These are phyloP conservation scores for Agrochola circellaris DNA, from an alignment of 2,888 invertebrate genomes.

Conservation along the genomic window DNA sequence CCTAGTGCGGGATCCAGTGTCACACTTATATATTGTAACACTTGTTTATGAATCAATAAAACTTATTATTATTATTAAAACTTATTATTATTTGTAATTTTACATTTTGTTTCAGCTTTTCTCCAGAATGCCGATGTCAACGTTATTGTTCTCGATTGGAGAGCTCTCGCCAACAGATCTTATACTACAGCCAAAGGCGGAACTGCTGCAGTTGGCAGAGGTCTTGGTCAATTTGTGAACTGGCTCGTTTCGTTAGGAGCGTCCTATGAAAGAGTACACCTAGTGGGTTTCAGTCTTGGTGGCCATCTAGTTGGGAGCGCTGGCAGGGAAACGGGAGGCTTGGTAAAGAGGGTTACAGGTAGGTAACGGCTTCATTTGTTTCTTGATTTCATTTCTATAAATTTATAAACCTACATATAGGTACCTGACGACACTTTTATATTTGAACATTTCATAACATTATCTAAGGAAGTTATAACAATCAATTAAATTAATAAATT, in stretches of 20 bases:
- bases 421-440: background rate
- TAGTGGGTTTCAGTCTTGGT: slow-evolving; percentile 87
- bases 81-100: too few relatives aligned
- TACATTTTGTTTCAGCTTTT: slow-evolving; percentile 73
- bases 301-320: slow-evolving; percentile 84
- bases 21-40: too few relatives aligned
- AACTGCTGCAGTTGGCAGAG: slow-evolving; percentile 73
- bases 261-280: slow-evolving; percentile 77
- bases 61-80: too few relatives aligned
- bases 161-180: slow-evolving; percentile 75
- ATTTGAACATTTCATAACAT: background rate
- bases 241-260: slow-evolving; percentile 75
- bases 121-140: slow-evolving; percentile 78
- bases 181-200: slow-evolving; percentile 80
- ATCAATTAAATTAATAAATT: background rate
- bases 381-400: background rate
- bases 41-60: too few relatives aligned
- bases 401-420: background rate
- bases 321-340: slow-evolving; percentile 75
- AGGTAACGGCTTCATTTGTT: slow-evolving; percentile 68
- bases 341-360: slow-evolving; percentile 82
- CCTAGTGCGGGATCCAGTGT: too few relatives aligned
- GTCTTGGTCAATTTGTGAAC: slow-evolving; percentile 76
- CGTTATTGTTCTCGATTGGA: slow-evolving; percentile 86
- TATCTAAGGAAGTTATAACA: background rate